Percentiles rank a stretch among this genome's conserved stretches.
These are phyloP conservation scores for Bothrops jararaca DNA, from an alignment of 2,113 vertebrate genomes.

Conservation along the genomic window DNA sequence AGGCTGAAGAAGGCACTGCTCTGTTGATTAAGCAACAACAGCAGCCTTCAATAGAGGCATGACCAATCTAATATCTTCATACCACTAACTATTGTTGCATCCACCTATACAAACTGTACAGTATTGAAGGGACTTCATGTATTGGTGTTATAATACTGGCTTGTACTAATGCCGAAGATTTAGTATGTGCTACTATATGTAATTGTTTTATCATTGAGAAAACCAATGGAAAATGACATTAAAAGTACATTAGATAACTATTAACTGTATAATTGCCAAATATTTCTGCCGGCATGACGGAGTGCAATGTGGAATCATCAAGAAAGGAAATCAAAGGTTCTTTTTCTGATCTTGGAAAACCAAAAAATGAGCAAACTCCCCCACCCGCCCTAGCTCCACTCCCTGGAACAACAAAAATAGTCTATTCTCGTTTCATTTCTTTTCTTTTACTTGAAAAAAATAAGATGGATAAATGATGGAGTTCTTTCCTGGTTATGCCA, in stretches of 20 bases:
- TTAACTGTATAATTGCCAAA: constrained; percentile 13
- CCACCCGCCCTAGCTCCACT: not conserved
- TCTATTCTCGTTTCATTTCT: not conserved
- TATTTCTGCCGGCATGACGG: constrained; percentile 34
- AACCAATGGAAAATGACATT: not conserved
- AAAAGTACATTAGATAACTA: constrained; percentile 7
- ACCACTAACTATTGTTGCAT: not conserved
- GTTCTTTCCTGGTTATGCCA: not conserved
- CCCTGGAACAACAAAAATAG: not conserved
- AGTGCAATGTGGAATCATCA: constrained; percentile 18
- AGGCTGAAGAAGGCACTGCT: not conserved
- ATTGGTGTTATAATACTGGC: not conserved
- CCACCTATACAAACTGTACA: not conserved
- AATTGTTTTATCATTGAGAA: not conserved
- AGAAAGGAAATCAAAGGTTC: not conserved
- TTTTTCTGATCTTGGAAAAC: constrained; percentile 18
- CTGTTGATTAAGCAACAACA: not conserved
- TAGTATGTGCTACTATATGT: accelerated
- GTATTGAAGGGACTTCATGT: too few relatives aligned
- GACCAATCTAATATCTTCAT: not conserved
- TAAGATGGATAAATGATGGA: not conserved
- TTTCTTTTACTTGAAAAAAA: not conserved
- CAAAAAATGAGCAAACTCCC: not conserved
- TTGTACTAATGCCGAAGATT: not conserved
- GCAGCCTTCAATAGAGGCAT: not conserved